Conservation (phyloP, 2,888 invertebrate genomes). For the Diloba caeruleocephala region DNA sequence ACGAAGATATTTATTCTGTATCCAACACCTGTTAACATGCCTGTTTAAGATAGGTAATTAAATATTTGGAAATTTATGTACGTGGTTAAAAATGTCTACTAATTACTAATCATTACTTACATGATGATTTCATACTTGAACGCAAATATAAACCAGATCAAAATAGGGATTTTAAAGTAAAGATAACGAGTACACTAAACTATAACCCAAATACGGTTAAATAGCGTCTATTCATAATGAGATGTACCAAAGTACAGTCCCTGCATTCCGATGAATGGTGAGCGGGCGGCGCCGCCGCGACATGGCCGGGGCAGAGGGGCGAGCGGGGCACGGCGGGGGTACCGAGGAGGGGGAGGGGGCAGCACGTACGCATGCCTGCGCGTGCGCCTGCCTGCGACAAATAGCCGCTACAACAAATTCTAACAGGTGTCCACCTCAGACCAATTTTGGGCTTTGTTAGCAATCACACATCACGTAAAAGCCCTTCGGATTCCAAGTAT, state of each 20-base stretch:
- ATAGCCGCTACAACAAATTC: slow-evolving; percentile 76
- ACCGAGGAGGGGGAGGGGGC: slow-evolving; percentile 40
- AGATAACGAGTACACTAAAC: slow-evolving; percentile 44
- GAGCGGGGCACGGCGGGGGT: slow-evolving; percentile 38
- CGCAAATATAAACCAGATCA: slow-evolving; percentile 10
- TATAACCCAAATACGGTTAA: slow-evolving; percentile 69
- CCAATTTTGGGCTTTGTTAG: slow-evolving; percentile 65
- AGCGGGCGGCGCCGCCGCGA: slow-evolving; percentile 62
- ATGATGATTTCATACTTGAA: background rate
- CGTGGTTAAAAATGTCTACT: background rate
- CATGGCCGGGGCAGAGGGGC: slow-evolving; percentile 44
- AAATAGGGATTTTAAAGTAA: slow-evolving; percentile 34
- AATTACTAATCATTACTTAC: background rate
- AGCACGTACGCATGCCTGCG: slow-evolving; percentile 79
- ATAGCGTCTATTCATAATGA: slow-evolving; percentile 76
- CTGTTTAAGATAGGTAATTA: slow-evolving; percentile 1
- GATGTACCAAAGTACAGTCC: slow-evolving; percentile 76
- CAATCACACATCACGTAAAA: slow-evolving; percentile 45
- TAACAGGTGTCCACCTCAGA: slow-evolving; percentile 78
- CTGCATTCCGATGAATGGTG: slow-evolving; percentile 84
- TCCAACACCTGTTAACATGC: background rate
- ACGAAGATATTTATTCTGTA: background rate
- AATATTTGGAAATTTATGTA: background rate
- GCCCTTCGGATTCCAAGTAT: slow-evolving; percentile 45
- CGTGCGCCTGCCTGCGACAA: slow-evolving; percentile 76